Conservation (phyloP, 2,113 vertebrate genomes). For the Heteronetta atricapilla region DNA sequence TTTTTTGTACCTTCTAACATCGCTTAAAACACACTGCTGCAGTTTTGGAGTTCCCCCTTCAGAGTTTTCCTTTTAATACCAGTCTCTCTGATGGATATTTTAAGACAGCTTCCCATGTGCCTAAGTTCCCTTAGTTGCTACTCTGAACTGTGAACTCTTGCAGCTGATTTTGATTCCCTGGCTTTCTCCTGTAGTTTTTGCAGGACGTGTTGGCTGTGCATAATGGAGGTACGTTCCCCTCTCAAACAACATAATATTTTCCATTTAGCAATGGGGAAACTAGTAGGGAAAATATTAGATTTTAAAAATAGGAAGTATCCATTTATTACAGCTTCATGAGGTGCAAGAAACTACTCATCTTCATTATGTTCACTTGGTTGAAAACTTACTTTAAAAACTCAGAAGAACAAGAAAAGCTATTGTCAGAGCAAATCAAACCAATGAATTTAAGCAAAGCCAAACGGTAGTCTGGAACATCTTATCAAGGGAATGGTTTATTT, state of each 20-base stretch:
- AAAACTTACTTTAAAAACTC: neutral
- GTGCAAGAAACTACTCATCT: neutral
- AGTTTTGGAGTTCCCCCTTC: neutral
- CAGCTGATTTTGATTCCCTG: neutral
- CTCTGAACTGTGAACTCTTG: neutral
- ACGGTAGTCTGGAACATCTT: neutral
- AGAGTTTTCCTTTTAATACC: neutral
- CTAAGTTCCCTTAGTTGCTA: neutral
- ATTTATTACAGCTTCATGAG: neutral
- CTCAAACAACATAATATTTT: fast-evolving
- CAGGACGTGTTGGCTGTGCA: neutral
- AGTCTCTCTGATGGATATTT: neutral
- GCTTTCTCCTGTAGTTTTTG: neutral
- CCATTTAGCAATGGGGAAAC: neutral
- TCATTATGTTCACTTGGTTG: neutral
- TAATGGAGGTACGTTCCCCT: neutral
- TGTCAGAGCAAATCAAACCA: neutral
- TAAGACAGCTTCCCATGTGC: neutral
- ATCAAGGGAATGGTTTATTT: neutral
- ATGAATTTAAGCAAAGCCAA: neutral
- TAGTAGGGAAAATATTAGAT: neutral
- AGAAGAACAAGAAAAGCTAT: neutral
- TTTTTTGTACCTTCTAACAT: neutral
- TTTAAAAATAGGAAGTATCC: neutral
- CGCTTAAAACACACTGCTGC: neutral